Base-by-base conservation (phyloP, 2,113 vertebrate species). In the Pollachius pollachius region DNA sequence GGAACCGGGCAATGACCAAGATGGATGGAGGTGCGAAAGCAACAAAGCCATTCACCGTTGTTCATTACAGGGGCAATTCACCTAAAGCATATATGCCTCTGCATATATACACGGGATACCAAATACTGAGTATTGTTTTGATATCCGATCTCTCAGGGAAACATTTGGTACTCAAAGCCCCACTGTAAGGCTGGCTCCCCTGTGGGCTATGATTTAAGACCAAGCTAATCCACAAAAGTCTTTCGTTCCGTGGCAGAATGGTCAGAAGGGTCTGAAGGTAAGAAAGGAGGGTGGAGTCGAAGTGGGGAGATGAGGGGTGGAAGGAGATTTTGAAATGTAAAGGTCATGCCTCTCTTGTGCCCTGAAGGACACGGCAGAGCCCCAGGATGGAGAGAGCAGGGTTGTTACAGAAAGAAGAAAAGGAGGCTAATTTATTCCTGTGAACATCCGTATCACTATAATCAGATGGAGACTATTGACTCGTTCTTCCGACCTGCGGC, bases 241-340 rank as follows among this genome's bases (percentile, higher is more conserved):
- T 48, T 48, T 9, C 41, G 6, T 48, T 48, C 8, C 12, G 41
- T 48, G 41, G 41, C 41, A 48, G 41, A 9, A 13, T 9, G 9
- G 41, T 13, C 41, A 48, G 23, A 23, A 23, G 54, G 54, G 3
- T 57, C 16, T 17, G n/a, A 57, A 57, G 5, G 9, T 17, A 57
- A 57, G 54, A 17, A 16, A 57, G 15, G 72, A 65, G 65, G 75
- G 79, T 67, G 73, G 74, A 52, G 82, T 89, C 81, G 13, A 4
- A 83, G 81, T 79, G 78, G 86, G 85, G 75, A 66, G 81, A 83
- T 73, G 76, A 75, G 30, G 87, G 92, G 83, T 78, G 86, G 86
- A 84, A 89, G 85, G 5, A 57, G 3, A 57, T 17, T n/a, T 57
- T 48, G 41, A 48, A 13, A 48, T 48, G 6, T 17, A 57, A 57